A percentile compares a stretch with the other conserved stretches of the same genome.
These are phyloP conservation scores for crab-eating macaque (Macaca fascicularis) DNA, from an alignment of 2,113 vertebrate species.

Conservation along the genomic window DNA sequence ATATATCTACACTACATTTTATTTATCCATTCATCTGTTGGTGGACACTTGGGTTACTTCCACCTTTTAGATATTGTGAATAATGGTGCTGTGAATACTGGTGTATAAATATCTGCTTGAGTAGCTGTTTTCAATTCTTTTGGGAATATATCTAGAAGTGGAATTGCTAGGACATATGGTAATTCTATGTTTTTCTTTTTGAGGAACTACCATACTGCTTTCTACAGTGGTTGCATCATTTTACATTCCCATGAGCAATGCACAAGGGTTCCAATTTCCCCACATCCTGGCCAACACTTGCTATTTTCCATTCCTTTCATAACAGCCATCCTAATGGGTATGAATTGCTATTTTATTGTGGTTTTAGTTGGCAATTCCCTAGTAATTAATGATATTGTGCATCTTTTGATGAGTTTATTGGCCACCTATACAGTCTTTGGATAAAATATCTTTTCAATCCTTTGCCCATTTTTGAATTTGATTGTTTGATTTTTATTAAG, in stretches of 20 bases:
- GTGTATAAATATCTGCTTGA: neutral
- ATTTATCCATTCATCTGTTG: neutral
- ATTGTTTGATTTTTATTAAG: neutral
- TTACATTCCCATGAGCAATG: neutral
- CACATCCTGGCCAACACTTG: neutral
- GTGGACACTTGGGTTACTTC: neutral
- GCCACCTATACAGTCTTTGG: neutral
- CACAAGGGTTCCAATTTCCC: neutral
- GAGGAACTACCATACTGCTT: neutral
- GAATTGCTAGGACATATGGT: neutral
- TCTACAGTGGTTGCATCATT: neutral
- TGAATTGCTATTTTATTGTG: neutral
- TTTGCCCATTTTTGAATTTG: neutral
- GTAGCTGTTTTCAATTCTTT: neutral
- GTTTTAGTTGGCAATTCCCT: neutral
- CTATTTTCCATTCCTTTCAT: neutral
- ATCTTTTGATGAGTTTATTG: neutral
- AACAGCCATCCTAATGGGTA: neutral
- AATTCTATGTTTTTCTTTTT: neutral
- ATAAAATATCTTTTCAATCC: neutral
- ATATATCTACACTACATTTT: neutral
- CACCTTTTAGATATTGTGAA: neutral
- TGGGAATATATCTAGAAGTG: neutral
- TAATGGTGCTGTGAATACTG: neutral
- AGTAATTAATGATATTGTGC: neutral